Evolutionary conservation across 2,797 vertebrate genomes (phyloP), one percentile per base, ranked within the genome.

Genomic region (Eremophila alpestris): DNA sequence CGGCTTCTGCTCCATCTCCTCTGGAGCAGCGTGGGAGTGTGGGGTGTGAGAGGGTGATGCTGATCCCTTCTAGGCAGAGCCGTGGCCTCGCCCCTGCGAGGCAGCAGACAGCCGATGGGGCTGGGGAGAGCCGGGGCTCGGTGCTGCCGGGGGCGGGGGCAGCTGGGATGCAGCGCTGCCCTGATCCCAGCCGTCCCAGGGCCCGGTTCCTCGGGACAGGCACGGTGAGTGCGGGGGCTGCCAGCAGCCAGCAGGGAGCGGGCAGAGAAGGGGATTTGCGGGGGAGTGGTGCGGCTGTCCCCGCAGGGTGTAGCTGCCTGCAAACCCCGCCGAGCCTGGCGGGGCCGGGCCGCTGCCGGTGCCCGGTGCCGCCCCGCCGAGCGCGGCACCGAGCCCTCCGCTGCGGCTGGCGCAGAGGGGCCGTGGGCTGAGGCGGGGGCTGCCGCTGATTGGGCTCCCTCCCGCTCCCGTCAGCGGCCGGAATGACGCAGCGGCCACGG

Each of bases 351-450:
- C 24, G 5, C 29, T n/a, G 68, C 41, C 29, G 34, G 23, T 36
- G 24, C 11, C 36, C 36, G 62, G 32, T 30, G 73, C 54, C 4
- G 2, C 82, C 69, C 48, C 0, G 13, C 40, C 3, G 21, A n/a
- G 86, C 79, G 38, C 3, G 43, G 48, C 11, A 17, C 23, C 38
- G 9, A 46, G 54, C 75, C 52, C 65, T 49, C 36, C 14, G 14
- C 13, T 41, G 41, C 16, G 41, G 41, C 36, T 5, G 36, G 68
- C 16, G 41, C 23, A 0, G 75, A 83, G 71, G 84, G 79, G 70
- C 95, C 5, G 41, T 90, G 95, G 90, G 88, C 94, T 91, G 95
- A 91, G 32, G 88, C 16, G 22, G 46, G 90, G 63, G 82, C 79
- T 2, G 90, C 62, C 2, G 71, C 95, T 91, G 88, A 91, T 90